phyloP scores from a whole-genome alignment of 2,888 invertebrate genomes.

The Flabesymbios commensalis region DNA sequence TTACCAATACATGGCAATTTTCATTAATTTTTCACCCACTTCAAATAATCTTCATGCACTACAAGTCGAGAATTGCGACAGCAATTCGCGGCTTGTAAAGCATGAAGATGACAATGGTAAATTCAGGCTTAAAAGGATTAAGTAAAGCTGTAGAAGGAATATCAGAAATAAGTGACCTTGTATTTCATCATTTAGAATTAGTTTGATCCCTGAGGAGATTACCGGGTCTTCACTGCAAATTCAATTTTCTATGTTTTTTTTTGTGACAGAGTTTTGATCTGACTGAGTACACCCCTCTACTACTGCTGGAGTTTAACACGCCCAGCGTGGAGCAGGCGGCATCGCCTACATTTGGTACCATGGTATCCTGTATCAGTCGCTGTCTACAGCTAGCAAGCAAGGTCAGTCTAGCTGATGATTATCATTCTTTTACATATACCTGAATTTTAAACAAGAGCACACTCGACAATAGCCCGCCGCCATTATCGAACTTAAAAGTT shows the following conservation, averaged over 20 bases:
- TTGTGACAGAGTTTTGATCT: slow-evolving; percentile 53
- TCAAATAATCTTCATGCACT: too few species aligned
- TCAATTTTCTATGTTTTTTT: not conserved
- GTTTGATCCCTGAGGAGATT: not conserved
- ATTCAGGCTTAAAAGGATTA: too few species aligned
- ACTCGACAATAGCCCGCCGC: too few species aligned
- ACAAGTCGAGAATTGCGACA: too few species aligned
- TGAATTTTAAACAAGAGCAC: too few species aligned
- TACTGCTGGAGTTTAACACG: slow-evolving; percentile 56
- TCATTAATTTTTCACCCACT: too few species aligned
- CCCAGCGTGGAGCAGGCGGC: slow-evolving; percentile 58
- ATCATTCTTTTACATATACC: not conserved
- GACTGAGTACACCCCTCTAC: slow-evolving; percentile 56
- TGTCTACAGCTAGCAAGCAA: slow-evolving; percentile 52
- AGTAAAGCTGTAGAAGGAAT: too few species aligned
- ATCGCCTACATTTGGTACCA: slow-evolving; percentile 58
- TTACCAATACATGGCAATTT: too few species aligned
- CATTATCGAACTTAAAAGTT: too few species aligned
- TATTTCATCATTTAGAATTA: not conserved
- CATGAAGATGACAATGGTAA: too few species aligned
- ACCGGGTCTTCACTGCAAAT: not conserved
- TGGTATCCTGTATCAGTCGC: slow-evolving; percentile 57
- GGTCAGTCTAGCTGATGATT: slow-evolving; percentile 40
- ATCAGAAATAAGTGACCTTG: too few species aligned
- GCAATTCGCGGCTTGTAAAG: too few species aligned